A percentile compares a stretch with the other conserved stretches of the same genome.
phyloP scores from a whole-genome alignment of 2,797 vertebrate species.

The Silurus aristotelis region DNA sequence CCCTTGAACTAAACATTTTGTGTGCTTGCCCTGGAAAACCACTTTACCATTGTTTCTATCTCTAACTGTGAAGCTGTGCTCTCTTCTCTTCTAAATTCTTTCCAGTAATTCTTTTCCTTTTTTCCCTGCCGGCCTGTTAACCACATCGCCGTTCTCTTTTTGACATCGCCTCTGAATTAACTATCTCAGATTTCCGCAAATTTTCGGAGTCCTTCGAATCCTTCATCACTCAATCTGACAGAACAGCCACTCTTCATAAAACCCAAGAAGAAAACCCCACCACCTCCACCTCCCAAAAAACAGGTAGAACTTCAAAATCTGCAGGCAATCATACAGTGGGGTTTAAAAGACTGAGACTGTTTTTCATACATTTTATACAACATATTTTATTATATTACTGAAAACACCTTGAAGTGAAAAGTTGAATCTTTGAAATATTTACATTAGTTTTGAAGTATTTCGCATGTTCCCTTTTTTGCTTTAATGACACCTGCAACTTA shows the following conservation, averaged over 20 bases:
- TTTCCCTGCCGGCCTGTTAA: conserved; percentile 41
- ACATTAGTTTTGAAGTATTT: neutral
- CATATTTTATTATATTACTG: neutral
- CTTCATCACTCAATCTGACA: conserved; percentile 69
- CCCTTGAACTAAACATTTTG: neutral
- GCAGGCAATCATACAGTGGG: neutral
- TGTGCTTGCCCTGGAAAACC: conserved; percentile 13
- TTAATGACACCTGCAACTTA: neutral
- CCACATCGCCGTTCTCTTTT: conserved; percentile 55
- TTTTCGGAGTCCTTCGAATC: conserved; percentile 68
- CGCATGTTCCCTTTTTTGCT: neutral
- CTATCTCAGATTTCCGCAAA: conserved; percentile 63
- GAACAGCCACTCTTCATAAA: conserved; percentile 73
- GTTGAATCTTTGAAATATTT: neutral
- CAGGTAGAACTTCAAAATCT: conserved; percentile 79
- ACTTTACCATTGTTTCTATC: conserved; percentile 8
- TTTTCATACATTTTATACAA: too few species aligned
- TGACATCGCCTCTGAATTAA: conserved; percentile 33
- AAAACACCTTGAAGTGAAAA: neutral
- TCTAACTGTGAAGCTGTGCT: neutral
- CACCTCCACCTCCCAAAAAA: conserved; percentile 76
- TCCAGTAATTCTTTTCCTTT: conserved; percentile 44
- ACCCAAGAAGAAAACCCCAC: conserved; percentile 70
- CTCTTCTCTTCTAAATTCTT: conserved; percentile 40
- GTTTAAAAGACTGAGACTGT: neutral